These are phyloP conservation scores for Poecile atricapillus DNA, from an alignment of 2,113 vertebrate species.

Conservation along the genomic window DNA sequence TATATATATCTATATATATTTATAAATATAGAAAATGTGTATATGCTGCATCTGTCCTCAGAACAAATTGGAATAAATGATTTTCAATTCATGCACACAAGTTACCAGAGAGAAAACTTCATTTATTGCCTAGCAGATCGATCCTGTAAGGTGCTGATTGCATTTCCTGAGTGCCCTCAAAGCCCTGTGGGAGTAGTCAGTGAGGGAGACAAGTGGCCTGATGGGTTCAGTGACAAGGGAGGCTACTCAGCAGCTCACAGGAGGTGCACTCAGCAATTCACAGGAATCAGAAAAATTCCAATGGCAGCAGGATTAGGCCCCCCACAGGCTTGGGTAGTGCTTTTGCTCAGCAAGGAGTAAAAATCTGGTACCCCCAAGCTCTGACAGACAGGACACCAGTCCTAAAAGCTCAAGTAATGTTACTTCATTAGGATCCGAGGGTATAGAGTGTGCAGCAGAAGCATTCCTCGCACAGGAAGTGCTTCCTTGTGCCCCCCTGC, in stretches of 20 bases:
- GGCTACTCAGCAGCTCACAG: conserved; percentile 5
- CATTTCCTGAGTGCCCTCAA: conserved; percentile 34
- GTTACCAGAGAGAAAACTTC: conserved; percentile 50
- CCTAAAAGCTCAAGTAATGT: conserved; percentile 50
- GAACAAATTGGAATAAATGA: conserved; percentile 44
- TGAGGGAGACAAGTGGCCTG: not conserved
- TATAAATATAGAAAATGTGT: conserved; percentile 66
- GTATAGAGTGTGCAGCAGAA: not conserved
- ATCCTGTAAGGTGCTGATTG: conserved; percentile 40
- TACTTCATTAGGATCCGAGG: conserved; percentile 38
- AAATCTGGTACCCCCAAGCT: conserved; percentile 3
- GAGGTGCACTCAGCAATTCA: conserved; percentile 18
- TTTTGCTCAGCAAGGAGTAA: conserved; percentile 34
- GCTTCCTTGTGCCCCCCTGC: not conserved
- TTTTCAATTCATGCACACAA: conserved; percentile 35
- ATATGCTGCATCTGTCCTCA: conserved; percentile 54
- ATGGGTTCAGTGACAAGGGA: not conserved
- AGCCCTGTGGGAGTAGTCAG: not conserved
- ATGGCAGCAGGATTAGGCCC: conserved; percentile 23
- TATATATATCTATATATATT: conserved; percentile 60
- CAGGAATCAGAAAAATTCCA: not conserved
- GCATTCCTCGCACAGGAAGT: not conserved
- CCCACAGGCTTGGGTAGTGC: not conserved
- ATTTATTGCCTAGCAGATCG: not conserved
- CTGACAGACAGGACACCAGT: conserved; percentile 6